These are phyloP conservation scores for Nemopilema nomurai DNA, from an alignment of 30 jellyfish, hydroid and myxozoan species.

Conservation along the genomic window DNA sequence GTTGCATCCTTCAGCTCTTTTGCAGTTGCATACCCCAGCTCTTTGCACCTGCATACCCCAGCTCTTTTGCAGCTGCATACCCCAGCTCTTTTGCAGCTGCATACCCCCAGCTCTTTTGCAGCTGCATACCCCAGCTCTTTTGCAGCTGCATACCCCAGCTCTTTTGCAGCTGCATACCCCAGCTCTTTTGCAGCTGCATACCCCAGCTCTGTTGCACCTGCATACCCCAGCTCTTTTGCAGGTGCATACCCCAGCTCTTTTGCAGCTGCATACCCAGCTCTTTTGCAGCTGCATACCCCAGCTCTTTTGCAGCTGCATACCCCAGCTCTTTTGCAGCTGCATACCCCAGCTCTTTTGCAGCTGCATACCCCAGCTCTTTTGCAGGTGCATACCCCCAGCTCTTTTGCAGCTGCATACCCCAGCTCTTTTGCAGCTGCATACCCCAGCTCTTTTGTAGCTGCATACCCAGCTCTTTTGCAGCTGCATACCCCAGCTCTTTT, in stretches of 20 bases:
- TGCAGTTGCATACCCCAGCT: neutral
- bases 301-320: neutral
- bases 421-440: neutral
- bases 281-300: neutral
- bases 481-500: neutral
- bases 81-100: too few relatives aligned
- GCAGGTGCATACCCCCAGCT: neutral
- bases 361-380: neutral
- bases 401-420: neutral
- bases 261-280: neutral
- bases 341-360: neutral
- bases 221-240: neutral
- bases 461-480: neutral
- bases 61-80: neutral
- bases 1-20: neutral
- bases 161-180: neutral
- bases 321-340: neutral
- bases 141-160: neutral
- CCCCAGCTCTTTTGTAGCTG: neutral
- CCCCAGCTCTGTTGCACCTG: neutral
- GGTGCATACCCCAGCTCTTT: neutral
- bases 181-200: neutral
- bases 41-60: neutral
- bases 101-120: neutral
- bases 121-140: neutral